Evolutionary conservation across 1,140 invertebrate species (phyloP).

Genomic region (Oppia nitens): DNA sequence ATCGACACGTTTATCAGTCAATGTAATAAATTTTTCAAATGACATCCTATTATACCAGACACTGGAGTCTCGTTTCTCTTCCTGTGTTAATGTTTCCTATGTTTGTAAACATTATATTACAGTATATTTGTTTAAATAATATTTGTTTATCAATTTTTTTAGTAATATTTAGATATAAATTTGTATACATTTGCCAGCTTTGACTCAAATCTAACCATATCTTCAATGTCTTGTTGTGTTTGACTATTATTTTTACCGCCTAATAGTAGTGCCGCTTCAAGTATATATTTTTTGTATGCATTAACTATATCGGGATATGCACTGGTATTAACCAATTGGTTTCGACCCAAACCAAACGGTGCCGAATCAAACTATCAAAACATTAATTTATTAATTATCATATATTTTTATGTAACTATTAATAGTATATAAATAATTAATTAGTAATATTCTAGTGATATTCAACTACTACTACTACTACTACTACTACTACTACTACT

Average conservation of each 20-base stretch:
- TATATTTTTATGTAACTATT: too few species aligned
- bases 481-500: too few species aligned
- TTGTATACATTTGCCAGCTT: constrained; percentile 55
- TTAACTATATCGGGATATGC: constrained; percentile 20
- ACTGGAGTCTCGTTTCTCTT: constrained; percentile 2
- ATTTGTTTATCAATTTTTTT: too few species aligned
- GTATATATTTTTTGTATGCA: constrained; percentile 35
- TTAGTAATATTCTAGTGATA: too few species aligned
- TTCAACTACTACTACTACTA: too few species aligned
- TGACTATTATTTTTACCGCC: constrained; percentile 33
- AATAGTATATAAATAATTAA: too few species aligned
- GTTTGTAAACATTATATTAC: too few species aligned
- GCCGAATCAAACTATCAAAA: constrained; percentile 6
- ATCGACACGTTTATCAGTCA: constrained; percentile 10
- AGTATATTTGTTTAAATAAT: too few species aligned
- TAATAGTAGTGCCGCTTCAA: constrained; percentile 62
- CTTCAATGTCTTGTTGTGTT: constrained; percentile 29
- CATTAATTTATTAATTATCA: too few species aligned
- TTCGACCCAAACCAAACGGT: constrained; percentile 7
- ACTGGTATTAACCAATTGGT: constrained; percentile 4
- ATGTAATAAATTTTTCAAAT: constrained; percentile 23
- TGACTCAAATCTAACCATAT: constrained; percentile 56
- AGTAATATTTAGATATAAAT: too few species aligned
- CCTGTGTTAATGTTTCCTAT: constrained; percentile 20
- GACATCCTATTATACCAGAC: constrained; percentile 29